Evolutionary conservation across 1,140 invertebrate species (phyloP).

Genomic region (Tribolium castaneum): DNA sequence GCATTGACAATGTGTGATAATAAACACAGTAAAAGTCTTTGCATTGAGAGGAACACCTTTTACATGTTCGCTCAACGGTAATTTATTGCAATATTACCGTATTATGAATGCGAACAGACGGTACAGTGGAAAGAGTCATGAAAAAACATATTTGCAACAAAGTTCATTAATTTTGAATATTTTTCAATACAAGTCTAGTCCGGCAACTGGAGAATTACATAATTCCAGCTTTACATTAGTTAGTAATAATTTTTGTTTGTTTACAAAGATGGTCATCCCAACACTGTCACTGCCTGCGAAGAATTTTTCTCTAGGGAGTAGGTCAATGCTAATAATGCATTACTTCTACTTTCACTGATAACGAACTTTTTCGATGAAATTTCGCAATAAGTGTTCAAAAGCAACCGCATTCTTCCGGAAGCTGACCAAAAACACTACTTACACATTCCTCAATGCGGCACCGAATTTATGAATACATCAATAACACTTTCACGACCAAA

Average conservation of each 20-base stretch:
- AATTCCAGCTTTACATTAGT: no score
- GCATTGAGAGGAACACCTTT: neutral
- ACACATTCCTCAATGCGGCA: neutral
- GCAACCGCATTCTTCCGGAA: slow-evolving; percentile 1
- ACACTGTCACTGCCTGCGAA: neutral
- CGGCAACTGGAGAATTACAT: no score
- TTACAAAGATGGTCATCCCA: neutral
- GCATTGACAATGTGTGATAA: neutral
- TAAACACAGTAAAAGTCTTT: neutral
- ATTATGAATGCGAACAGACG: neutral
- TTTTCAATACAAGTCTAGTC: no score
- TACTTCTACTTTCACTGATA: slow-evolving; percentile 18
- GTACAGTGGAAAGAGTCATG: neutral
- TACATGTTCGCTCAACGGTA: neutral
- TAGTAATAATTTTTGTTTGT: neutral
- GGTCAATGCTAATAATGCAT: slow-evolving; percentile 24
- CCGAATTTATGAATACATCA: neutral
- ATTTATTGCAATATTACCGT: neutral
- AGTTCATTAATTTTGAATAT: no score
- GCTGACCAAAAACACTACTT: neutral
- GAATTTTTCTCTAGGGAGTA: slow-evolving; percentile 20
- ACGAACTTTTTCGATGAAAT: slow-evolving; percentile 5
- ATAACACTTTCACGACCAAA: slow-evolving; percentile 14
- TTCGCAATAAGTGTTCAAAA: slow-evolving; percentile 5
- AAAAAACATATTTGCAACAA: no score